Base-by-base conservation (phyloP, 2,888 invertebrate species). In the Watsonalla cultraria region DNA sequence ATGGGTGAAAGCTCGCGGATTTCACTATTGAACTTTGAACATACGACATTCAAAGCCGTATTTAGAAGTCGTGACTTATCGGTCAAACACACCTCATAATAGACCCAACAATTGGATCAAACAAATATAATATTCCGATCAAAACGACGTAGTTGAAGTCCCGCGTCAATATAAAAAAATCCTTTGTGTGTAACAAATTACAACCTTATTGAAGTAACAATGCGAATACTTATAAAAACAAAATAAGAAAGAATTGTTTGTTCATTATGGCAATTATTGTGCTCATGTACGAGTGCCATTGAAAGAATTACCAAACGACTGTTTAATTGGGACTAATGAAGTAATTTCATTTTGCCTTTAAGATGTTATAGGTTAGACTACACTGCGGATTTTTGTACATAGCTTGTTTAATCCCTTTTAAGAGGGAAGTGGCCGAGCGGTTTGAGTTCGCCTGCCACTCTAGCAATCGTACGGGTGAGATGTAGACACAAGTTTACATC, bases 261-360 rank as follows among this genome's bases (percentile, higher is more conserved):
- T 49, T 37, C 14, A 37, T 37, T 39, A 15, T 37, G 9, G 37
- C 39, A 49, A 49, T 49, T 15, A 49, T 37, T 14, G 6, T 11
- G 13, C 14, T 48, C 48, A 13, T 39, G 2, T 14, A 49, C 35
- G 7, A 49, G 13, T 15, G 7, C 15, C 6, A 37, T 15, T 15
- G 39, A 37, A 37, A 49, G 13, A 37, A 49, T 39, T 15, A 49
- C 37, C 14, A 37, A 49, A 49, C 15, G 14, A 39, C 15, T 37
- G 37, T 49, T 37, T 49, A 39, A 49, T 14, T 49, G 15, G 49
- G 49, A 49, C 49, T 15, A 49, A 49, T 37, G 49, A 49, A 49
- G 8, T 39, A 37, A 48, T 47, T 47, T 47, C 34, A 34, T 35
- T 48, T 35, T 47, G 14, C 35, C 33, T 11, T 42, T n/a, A 47